A percentile compares a stretch with the other conserved stretches of the same genome.
These are phyloP conservation scores for Alcedo atthis DNA, from an alignment of 2,797 vertebrate genomes.

Conservation along the genomic window DNA sequence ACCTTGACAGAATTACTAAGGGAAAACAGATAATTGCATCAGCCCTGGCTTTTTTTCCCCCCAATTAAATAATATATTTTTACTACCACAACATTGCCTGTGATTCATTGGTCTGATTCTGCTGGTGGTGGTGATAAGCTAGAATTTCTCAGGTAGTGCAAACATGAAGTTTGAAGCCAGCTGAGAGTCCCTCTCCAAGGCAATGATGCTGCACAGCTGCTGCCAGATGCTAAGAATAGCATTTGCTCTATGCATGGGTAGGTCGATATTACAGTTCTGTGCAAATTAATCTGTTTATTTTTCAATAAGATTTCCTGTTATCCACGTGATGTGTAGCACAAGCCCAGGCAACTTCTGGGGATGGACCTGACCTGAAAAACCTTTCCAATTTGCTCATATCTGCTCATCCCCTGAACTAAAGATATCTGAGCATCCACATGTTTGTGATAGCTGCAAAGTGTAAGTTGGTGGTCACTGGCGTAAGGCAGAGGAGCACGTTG, in stretches of 20 bases:
- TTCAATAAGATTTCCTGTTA: not conserved
- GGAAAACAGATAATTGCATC: rapidly evolving
- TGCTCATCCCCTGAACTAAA: not conserved
- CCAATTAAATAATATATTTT: not conserved
- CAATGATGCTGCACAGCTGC: not conserved
- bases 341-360: not conserved
- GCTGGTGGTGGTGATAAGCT: too few relatives aligned
- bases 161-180: not conserved
- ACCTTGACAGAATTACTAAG: not conserved
- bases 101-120: too few relatives aligned
- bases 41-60: not conserved
- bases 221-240: not conserved
- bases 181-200: not conserved
- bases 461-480: not conserved
- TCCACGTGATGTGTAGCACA: rapidly evolving
- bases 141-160: not conserved
- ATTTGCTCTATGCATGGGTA: not conserved
- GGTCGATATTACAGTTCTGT: not conserved
- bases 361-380: not conserved
- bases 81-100: too few relatives aligned
- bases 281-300: not conserved
- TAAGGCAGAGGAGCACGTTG: rapidly evolving
- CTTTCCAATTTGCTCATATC: not conserved
- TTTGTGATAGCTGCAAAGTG: not conserved
- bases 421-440: rapidly evolving